A percentile compares a stretch with the other conserved stretches of the same genome.
Evolutionary conservation across 2,113 vertebrate genomes (phyloP).

Genomic region (Chaenogobius annularis): DNA sequence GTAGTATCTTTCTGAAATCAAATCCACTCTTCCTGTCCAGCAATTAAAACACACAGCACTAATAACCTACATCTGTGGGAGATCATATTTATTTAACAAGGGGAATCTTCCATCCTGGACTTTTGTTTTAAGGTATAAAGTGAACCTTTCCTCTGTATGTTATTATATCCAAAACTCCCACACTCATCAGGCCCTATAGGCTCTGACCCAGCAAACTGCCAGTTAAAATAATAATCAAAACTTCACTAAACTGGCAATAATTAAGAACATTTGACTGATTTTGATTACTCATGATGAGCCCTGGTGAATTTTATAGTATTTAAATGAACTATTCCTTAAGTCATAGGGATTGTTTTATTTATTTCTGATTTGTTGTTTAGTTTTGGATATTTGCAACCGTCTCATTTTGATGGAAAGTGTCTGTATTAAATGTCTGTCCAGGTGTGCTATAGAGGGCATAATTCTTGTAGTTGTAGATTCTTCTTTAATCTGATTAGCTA

Average conservation of each 20-base stretch:
- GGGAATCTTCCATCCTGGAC: constrained; percentile 29
- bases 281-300: background rate
- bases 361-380: background rate
- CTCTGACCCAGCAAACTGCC: background rate
- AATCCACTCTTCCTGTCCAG: constrained; percentile 46
- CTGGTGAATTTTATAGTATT: background rate
- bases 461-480: background rate
- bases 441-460: background rate
- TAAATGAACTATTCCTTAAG: background rate
- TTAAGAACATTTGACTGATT: background rate
- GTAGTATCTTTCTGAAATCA: constrained; percentile 40
- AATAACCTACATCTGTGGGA: constrained; percentile 63
- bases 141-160: background rate
- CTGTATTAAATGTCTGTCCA: background rate
- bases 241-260: background rate
- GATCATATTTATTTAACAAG: constrained; percentile 66
- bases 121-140: constrained; percentile 30
- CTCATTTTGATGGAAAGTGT: background rate
- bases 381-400: background rate
- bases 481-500: background rate
- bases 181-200: background rate
- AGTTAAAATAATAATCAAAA: background rate
- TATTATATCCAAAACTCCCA: background rate
- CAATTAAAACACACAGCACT: constrained; percentile 62
- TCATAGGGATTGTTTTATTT: background rate